These are phyloP conservation scores for Neodiprion fabricii DNA, from an alignment of 1,140 invertebrate species.

Conservation along the genomic window DNA sequence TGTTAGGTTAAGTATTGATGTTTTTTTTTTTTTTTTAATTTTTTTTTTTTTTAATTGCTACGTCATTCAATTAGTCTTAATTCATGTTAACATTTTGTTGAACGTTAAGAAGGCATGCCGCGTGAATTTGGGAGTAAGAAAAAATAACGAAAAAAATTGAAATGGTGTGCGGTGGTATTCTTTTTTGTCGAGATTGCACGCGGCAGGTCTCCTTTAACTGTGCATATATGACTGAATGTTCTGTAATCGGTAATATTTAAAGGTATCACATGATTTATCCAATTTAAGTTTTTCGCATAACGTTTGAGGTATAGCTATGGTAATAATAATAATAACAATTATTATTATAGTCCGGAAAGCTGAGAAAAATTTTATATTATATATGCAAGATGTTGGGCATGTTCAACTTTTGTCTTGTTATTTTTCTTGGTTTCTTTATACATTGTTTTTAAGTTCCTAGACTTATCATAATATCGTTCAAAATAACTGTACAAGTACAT, in stretches of 20 bases:
- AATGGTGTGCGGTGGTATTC: not conserved
- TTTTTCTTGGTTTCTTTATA: not conserved
- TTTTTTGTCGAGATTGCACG: not conserved
- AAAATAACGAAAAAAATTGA: not conserved
- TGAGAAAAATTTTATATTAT: too few relatives aligned
- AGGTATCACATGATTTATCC: not conserved
- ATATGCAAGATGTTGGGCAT: not conserved
- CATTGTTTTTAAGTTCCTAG: constrained; percentile 7
- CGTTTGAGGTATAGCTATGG: not conserved
- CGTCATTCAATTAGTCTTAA: constrained; percentile 9
- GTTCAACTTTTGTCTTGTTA: not conserved
- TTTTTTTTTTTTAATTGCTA: constrained; percentile 21
- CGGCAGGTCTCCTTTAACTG: not conserved
- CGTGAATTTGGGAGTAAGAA: not conserved
- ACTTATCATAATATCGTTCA: not conserved
- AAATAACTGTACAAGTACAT: constrained; percentile 1
- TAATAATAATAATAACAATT: not conserved
- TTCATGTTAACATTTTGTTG: constrained; percentile 35
- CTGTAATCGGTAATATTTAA: not conserved
- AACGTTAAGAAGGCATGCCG: constrained; percentile 31
- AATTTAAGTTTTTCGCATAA: not conserved
- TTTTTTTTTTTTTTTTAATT: constrained; percentile 41
- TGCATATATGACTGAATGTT: constrained; percentile 2
- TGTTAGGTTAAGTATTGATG: constrained; percentile 41
- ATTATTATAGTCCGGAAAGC: not conserved